Evolutionary conservation across 2,888 invertebrate genomes (phyloP).

Genomic region (Abscondita cerata): DNA sequence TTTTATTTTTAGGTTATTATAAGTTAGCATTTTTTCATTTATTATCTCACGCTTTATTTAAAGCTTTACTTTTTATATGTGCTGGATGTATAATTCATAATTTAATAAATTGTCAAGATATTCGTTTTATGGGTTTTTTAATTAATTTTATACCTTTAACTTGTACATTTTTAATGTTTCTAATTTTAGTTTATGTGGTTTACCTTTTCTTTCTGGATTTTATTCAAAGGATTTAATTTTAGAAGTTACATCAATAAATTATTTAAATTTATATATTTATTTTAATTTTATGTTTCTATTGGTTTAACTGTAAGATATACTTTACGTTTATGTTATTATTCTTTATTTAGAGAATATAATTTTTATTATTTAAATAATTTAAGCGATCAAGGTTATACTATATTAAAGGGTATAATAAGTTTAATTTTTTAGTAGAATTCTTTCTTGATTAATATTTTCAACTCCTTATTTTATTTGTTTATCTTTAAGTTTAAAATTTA

Average conservation of each 20-base stretch:
- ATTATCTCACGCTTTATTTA: constrained; percentile 75
- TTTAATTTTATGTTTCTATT: constrained; percentile 64
- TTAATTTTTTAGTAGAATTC: constrained; percentile 63
- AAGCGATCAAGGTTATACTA: constrained; percentile 61
- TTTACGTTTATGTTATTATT: constrained; percentile 65
- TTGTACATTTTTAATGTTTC: constrained; percentile 70
- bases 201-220: constrained; percentile 69
- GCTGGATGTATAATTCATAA: constrained; percentile 74
- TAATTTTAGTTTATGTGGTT: constrained; percentile 68
- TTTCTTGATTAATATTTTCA: constrained; percentile 65
- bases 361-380: constrained; percentile 60
- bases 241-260: constrained; percentile 62
- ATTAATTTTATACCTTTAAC: constrained; percentile 62
- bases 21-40: constrained; percentile 75
- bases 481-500: constrained; percentile 61
- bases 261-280: constrained; percentile 64
- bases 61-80: constrained; percentile 74
- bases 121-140: constrained; percentile 66
- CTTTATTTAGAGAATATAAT: constrained; percentile 62
- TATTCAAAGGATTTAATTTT: constrained; percentile 71
- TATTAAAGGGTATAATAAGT: constrained; percentile 55
- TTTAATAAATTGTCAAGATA: constrained; percentile 70
- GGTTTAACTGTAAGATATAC: constrained; percentile 66
- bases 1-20: constrained; percentile 58
- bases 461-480: constrained; percentile 61